These are phyloP conservation scores for Monopis laevigella DNA, from an alignment of 2,888 invertebrate genomes.

Conservation along the genomic window DNA sequence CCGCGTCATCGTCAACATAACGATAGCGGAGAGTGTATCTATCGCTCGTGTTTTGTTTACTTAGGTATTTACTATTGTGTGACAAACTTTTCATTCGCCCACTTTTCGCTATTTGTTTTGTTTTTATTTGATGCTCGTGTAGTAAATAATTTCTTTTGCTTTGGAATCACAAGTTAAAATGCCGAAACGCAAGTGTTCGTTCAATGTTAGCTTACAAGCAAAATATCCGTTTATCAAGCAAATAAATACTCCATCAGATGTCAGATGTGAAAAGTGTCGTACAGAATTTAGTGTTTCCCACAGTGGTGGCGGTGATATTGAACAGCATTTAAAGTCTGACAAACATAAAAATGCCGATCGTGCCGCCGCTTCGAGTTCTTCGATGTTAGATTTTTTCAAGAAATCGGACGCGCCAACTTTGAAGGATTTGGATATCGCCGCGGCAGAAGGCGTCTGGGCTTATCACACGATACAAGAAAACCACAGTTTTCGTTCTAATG, in stretches of 20 bases:
- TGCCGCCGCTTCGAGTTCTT: conserved; percentile 19
- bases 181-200: conserved; percentile 14
- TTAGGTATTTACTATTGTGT: too few species aligned
- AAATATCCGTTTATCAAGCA: conserved; percentile 8
- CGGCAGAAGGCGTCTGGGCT: conserved; percentile 14
- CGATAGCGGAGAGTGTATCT: too few species aligned
- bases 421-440: conserved; percentile 23
- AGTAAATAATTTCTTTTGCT: conserved; percentile 11
- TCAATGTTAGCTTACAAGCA: conserved; percentile 13
- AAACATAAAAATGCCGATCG: conserved; percentile 24
- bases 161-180: conserved; percentile 13
- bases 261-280: conserved; percentile 20
- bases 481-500: conserved; percentile 16
- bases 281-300: conserved; percentile 23
- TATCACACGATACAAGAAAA: conserved; percentile 17
- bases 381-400: conserved; percentile 19
- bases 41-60: too few species aligned
- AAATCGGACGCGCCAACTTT: conserved; percentile 16
- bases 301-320: conserved; percentile 19
- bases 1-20: too few species aligned
- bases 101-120: too few species aligned
- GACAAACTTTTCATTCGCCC: too few species aligned
- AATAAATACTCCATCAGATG: conserved; percentile 4
- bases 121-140: too few species aligned
- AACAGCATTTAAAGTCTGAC: conserved; percentile 22